phyloP scores from a whole-genome alignment of 2,113 vertebrate genomes.

The Pygoscelis adeliae region DNA sequence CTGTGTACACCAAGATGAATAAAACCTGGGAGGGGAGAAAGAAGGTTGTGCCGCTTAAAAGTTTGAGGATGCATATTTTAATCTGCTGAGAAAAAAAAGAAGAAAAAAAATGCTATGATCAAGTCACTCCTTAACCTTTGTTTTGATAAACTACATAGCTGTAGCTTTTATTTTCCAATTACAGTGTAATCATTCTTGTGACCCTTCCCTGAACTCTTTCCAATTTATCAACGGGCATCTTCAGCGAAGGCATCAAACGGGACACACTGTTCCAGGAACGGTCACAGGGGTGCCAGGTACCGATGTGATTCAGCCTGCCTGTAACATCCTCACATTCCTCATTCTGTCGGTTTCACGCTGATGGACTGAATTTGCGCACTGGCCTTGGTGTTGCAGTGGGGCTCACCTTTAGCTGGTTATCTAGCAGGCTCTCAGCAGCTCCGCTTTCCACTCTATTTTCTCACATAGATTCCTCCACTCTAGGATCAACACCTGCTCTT shows the following conservation, averaged over 20 bases:
- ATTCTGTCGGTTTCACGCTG: neutral
- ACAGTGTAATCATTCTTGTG: neutral
- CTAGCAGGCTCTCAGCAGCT: neutral
- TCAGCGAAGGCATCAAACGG: neutral
- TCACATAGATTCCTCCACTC: neutral
- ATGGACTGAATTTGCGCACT: neutral
- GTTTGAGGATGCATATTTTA: neutral
- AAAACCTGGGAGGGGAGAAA: neutral
- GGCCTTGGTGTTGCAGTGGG: neutral
- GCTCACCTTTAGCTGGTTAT: neutral
- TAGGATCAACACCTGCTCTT: neutral
- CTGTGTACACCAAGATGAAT: neutral
- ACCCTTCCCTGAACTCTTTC: neutral
- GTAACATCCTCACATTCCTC: neutral
- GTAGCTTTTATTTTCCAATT: neutral
- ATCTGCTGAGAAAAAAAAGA: neutral
- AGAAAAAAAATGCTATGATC: neutral
- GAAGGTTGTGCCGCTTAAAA: neutral
- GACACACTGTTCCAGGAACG: neutral
- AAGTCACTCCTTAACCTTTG: neutral
- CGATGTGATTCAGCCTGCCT: neutral
- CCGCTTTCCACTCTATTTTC: neutral
- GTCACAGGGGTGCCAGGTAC: neutral
- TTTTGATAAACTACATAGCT: neutral
- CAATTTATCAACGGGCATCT: neutral